Conservation (phyloP, 2,113 vertebrate genomes). For the Rhinopomastus cyanomelas region DNA sequence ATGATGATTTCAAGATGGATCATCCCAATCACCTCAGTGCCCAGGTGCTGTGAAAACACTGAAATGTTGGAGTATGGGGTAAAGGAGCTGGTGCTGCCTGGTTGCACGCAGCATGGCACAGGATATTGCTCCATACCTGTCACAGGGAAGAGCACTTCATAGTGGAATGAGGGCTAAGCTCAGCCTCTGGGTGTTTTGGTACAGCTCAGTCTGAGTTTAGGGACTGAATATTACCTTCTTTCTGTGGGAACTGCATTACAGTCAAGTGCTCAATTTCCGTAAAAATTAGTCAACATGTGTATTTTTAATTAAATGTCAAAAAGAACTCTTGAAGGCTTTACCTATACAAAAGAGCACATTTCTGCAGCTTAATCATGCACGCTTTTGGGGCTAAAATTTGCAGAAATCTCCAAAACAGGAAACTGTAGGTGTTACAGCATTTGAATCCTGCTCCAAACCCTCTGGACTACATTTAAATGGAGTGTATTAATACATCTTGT, state of each 20-base stretch:
- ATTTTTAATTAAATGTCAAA: background rate
- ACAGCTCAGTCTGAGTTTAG: background rate
- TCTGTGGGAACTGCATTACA: accelerated
- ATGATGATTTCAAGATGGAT: background rate
- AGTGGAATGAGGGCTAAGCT: background rate
- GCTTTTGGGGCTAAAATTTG: background rate
- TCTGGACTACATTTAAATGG: background rate
- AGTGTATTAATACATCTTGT: background rate
- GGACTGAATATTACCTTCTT: background rate
- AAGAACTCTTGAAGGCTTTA: background rate
- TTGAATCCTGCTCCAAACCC: background rate
- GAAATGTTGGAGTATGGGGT: background rate
- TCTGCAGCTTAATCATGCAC: background rate
- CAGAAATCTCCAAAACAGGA: background rate
- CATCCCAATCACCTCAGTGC: background rate
- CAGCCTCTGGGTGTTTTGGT: background rate
- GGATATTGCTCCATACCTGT: background rate
- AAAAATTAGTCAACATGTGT: background rate
- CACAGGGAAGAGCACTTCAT: background rate
- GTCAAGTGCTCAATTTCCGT: background rate
- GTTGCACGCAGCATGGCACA: background rate
- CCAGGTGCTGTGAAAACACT: background rate
- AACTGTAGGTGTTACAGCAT: background rate
- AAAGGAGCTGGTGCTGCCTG: background rate
- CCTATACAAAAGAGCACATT: background rate